Evolutionary conservation across 2,888 invertebrate genomes (phyloP), one percentile per base, ranked within the genome.

Genomic region (Thereva unica): DNA sequence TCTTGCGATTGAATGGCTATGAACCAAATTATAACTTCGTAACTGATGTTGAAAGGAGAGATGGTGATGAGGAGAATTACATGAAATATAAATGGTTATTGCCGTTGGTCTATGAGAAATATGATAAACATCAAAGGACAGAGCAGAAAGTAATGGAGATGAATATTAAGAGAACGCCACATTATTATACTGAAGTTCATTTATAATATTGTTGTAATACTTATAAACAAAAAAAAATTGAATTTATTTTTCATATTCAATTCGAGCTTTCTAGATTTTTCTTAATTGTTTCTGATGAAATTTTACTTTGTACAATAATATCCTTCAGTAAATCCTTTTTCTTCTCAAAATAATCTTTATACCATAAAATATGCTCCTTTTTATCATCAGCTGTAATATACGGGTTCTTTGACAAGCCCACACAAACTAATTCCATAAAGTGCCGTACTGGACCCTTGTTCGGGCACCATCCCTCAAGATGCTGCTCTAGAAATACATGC

Each of bases 361-460:
- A 98, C 97, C 97, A 98, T 69, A 88, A 80, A 52, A 99, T 91
- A 75, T 96, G 95, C 8, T 91, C 92, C 70, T 85, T 85, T 78
- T 99, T 99, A 74, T 96, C 92, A 71, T 89, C 80, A 0, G 91
- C 93, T 0, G 92, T 92, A 74, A 97, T 84, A 80, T 92, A 94
- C 0, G 95, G 90, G 83, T 98, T 99, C 80, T 96, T 96, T 0
- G 96, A 95, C 1, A 99, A 84, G 4, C 97, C 98, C 0, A 91
- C 87, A 73, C 92, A 91, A 0, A 98, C 97, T 5, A 98, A 83
- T 76, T 99, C 97, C 98, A 99, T 98, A 78, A 96, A 99, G 80
- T 97, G 94, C 5, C 95, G 85, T 71, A 99, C 84, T 0, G 98
- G 97, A 0, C 97, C 98, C 72, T 85, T 87, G 53, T 83, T 85